These are phyloP conservation scores for Novumbra hubbsi DNA, from an alignment of 2,797 vertebrate genomes.

Conservation along the genomic window DNA sequence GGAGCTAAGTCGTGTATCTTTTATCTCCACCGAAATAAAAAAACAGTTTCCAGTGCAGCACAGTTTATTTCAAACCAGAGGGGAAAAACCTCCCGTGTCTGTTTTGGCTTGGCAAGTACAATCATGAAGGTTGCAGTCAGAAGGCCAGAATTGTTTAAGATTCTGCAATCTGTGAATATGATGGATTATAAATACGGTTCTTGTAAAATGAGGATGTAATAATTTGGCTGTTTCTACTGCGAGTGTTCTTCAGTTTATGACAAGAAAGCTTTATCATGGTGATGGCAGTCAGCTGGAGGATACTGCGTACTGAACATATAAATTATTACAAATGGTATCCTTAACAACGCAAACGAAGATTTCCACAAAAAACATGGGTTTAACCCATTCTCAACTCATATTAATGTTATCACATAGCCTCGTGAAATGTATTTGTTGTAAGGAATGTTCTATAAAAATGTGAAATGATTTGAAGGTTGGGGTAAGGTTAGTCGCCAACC, in stretches of 20 bases:
- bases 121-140: slow-evolving; percentile 38
- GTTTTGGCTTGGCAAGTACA: slow-evolving; percentile 6
- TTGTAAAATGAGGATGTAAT: slow-evolving; percentile 16
- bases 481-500: no score
- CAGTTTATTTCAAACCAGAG: slow-evolving; percentile 15
- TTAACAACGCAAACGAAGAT: no score
- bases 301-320: no score
- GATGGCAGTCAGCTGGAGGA: no score
- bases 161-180: slow-evolving; percentile 20
- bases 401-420: no score
- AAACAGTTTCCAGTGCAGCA: slow-evolving; percentile 44
- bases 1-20: not conserved
- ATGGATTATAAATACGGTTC: slow-evolving; percentile 21
- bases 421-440: no score
- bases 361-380: no score
- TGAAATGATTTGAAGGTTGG: no score
- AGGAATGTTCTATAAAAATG: no score
- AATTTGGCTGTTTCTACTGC: slow-evolving; percentile 10
- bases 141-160: slow-evolving; percentile 18
- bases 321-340: no score
- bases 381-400: no score
- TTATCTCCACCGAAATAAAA: not conserved
- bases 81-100: slow-evolving; percentile 28
- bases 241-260: not conserved
- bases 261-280: not conserved